phyloP scores from a whole-genome alignment of 2,113 vertebrate species.

The Callipepla squamata region DNA sequence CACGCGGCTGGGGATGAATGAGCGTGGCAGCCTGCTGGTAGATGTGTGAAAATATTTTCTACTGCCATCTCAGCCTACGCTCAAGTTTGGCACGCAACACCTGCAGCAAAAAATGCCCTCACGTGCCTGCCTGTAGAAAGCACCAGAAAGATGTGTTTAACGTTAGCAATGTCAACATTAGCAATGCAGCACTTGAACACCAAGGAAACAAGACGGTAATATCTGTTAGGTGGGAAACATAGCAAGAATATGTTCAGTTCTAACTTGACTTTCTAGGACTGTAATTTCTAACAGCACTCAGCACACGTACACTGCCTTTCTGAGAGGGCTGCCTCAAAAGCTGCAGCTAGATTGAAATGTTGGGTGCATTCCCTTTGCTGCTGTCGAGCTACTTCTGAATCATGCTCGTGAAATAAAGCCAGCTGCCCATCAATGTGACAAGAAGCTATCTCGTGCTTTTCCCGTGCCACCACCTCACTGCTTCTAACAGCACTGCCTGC shows the following conservation, averaged over 20 bases:
- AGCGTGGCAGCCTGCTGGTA: neutral
- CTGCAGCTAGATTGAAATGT: neutral
- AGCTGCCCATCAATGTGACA: neutral
- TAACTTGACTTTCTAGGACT: neutral
- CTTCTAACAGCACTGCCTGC: neutral
- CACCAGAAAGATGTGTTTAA: neutral
- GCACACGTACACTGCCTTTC: neutral
- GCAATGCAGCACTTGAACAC: neutral
- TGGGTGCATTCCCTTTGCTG: neutral
- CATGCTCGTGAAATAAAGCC: neutral
- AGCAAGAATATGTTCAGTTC: neutral
- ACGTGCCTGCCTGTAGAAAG: neutral
- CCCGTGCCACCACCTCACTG: neutral
- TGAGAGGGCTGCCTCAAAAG: neutral
- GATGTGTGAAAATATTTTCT: fast-evolving
- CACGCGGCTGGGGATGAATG: fast-evolving
- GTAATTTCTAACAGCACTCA: neutral
- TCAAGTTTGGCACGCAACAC: fast-evolving
- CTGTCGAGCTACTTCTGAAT: neutral
- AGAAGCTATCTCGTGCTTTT: neutral
- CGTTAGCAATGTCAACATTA: neutral
- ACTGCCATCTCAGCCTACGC: fast-evolving
- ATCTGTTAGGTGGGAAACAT: neutral
- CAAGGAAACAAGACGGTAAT: neutral
- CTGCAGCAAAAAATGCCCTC: neutral